Percentiles rank a stretch among this genome's conserved stretches.
Conservation (phyloP, 1,140 invertebrate species). For the Sogatella furcifera region DNA sequence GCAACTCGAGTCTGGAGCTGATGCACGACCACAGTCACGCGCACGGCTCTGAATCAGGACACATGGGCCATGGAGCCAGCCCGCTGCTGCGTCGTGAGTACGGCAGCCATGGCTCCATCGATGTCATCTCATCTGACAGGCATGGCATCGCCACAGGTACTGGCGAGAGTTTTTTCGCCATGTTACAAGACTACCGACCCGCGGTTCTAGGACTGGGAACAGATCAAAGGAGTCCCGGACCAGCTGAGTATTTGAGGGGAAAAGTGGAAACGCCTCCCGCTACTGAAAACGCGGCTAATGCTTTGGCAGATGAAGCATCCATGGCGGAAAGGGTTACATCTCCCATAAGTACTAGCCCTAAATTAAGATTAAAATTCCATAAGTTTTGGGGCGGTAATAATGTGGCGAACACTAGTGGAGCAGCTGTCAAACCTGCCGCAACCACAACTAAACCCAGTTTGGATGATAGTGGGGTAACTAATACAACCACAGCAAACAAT, state of each 20-base stretch:
- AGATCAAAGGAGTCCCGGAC: constrained; percentile 51
- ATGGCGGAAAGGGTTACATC: constrained; percentile 10
- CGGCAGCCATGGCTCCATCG: constrained; percentile 54
- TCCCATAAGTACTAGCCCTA: constrained; percentile 50
- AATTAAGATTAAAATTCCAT: constrained; percentile 40
- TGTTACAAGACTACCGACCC: constrained; percentile 64
- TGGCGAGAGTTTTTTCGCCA: constrained; percentile 50
- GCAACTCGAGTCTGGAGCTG: constrained; percentile 56
- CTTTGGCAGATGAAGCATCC: constrained; percentile 25
- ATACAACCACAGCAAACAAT: background rate
- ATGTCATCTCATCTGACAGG: constrained; percentile 41
- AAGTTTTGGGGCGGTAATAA: constrained; percentile 21
- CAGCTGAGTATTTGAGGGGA: constrained; percentile 48
- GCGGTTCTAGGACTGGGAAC: constrained; percentile 36
- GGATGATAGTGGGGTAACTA: background rate
- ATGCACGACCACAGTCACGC: constrained; percentile 35
- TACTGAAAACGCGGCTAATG: constrained; percentile 30
- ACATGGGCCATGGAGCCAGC: constrained; percentile 1
- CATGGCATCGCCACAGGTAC: background rate
- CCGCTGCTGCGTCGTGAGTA: constrained; percentile 39
- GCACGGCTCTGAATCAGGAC: constrained; percentile 15
- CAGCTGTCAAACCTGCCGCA: background rate
- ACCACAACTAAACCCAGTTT: background rate
- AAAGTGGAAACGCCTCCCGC: constrained; percentile 25
- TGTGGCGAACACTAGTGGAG: constrained; percentile 7